Base-by-base conservation (phyloP, 2,888 invertebrate species). In the Entomobrya proxima region DNA sequence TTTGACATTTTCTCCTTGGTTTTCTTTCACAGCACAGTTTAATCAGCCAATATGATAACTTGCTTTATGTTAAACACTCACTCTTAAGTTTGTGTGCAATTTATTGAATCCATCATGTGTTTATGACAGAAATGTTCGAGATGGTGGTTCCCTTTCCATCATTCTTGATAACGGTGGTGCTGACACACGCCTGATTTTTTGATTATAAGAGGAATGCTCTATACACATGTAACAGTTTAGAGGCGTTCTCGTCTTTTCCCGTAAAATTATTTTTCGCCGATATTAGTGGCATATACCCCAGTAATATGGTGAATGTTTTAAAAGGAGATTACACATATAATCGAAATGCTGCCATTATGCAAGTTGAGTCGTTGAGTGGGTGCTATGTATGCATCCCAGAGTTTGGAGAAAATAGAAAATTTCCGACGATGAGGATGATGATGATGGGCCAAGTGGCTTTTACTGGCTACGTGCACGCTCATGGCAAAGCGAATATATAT, bases 321-420 rank as follows among this genome's bases (percentile, higher is more conserved):
- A 37, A 21, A 15, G 18, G n/a, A 21, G 64, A 64, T 64, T 64
- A 37, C 37, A 37, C 64, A 15, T 21, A 37, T 64, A 64, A 64
- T 64, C 64, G 6, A 37, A 11, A 37, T 21, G 21, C n/a, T 35
- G n/a, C 37, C 64, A 37, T 64, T 64, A 37, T 18, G 18, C 6
- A 13, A 64, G 64, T n/a, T n/a, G 21, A 64, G 37, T 7, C 21
- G 7, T 37, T 64, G 9, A 37, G 35, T 37, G n/a, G 15, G 13
- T 32, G 30, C 0, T 61, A 37, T 2, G 32, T 32, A 27, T 7
- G 11, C 18, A 55, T n/a, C n/a, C n/a, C n/a, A 27, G 30, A 5
- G 15, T 32, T n/a, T n/a, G 2, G 30, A 61, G 61, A 61, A 61
- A 61, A 32, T 64, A 61, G 61, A 61, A 61, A 61, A 32, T 64